A percentile compares a stretch with the other conserved stretches of the same genome.
These are phyloP conservation scores for Emydura subglobosa DNA, from an alignment of 2,113 vertebrate species.

Conservation along the genomic window DNA sequence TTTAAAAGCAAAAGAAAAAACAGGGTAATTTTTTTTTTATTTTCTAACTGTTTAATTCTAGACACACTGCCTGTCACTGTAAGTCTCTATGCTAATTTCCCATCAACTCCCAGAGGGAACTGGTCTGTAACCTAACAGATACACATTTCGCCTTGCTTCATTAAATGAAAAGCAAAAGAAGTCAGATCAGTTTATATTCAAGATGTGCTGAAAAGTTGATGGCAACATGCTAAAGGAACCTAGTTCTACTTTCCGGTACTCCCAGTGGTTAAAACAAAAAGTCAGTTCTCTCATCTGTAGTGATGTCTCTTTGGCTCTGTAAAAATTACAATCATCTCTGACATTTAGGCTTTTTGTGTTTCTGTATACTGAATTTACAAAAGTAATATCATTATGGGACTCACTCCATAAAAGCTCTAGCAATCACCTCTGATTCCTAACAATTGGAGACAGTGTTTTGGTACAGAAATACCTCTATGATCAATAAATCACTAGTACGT, in stretches of 20 bases:
- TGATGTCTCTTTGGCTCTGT: slow-evolving; percentile 34
- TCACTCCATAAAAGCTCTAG: slow-evolving; percentile 15
- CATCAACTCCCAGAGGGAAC: slow-evolving; percentile 29
- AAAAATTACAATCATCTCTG: slow-evolving; percentile 57
- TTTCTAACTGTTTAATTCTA: slow-evolving; percentile 38
- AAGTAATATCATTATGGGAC: slow-evolving; percentile 35
- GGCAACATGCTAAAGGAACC: slow-evolving; percentile 47
- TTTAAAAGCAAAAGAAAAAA: neutral
- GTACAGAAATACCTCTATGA: neutral
- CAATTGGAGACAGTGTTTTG: slow-evolving; percentile 21
- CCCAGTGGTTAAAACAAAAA: slow-evolving; percentile 49
- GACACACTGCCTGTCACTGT: neutral
- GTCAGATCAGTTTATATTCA: slow-evolving; percentile 55
- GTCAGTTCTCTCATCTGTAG: slow-evolving; percentile 41
- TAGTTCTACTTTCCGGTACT: slow-evolving; percentile 27
- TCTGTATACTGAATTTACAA: neutral
- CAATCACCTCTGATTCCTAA: neutral
- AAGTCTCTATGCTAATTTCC: slow-evolving; percentile 31
- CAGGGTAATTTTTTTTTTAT: neutral
- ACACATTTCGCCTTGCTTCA: slow-evolving; percentile 42
- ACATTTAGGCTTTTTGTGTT: slow-evolving; percentile 28
- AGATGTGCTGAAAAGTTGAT: slow-evolving; percentile 50
- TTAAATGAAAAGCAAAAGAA: slow-evolving; percentile 66
- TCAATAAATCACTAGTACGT: slow-evolving; percentile 26
- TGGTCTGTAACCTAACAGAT: slow-evolving; percentile 40